These are phyloP conservation scores for Eristalinus sepulchralis DNA, from an alignment of 2,888 invertebrate species.

Conservation along the genomic window DNA sequence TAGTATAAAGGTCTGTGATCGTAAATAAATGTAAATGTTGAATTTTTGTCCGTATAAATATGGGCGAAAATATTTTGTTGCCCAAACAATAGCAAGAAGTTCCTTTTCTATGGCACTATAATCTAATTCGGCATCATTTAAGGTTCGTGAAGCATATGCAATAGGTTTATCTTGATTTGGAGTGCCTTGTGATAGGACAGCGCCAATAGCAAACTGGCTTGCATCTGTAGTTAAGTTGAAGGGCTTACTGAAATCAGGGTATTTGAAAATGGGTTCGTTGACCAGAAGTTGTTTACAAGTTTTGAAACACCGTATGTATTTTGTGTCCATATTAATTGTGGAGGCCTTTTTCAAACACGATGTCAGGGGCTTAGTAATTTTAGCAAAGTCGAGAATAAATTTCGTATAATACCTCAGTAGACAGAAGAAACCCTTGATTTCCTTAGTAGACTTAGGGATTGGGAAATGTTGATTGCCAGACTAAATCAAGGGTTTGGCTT, in stretches of 20 bases:
- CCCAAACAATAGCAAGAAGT: constrained; percentile 74
- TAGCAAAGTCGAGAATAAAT: background rate
- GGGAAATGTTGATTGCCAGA: too few relatives aligned
- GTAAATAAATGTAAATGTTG: constrained; percentile 77
- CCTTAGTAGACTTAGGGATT: too few relatives aligned
- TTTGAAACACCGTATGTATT: constrained; percentile 23
- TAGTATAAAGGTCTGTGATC: constrained; percentile 78
- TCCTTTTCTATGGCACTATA: constrained; percentile 76
- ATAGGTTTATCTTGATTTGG: constrained; percentile 53
- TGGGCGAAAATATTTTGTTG: constrained; percentile 76
- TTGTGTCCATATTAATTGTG: too few relatives aligned
- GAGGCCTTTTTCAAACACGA: constrained; percentile 23
- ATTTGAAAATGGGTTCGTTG: constrained; percentile 45
- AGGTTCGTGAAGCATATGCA: constrained; percentile 72
- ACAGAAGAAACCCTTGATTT: too few relatives aligned
- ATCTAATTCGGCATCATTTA: constrained; percentile 69
- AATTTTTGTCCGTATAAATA: constrained; percentile 77
- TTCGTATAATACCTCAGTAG: background rate
- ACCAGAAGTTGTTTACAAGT: constrained; percentile 31
- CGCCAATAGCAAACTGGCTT: constrained; percentile 50
- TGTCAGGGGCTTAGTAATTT: constrained; percentile 21
- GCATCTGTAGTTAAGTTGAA: constrained; percentile 62
- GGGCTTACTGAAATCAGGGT: constrained; percentile 45
- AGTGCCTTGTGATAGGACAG: constrained; percentile 50
- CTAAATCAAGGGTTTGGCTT: too few relatives aligned